phyloP scores from a whole-genome alignment of 2,888 invertebrate genomes.

The Aromia moschata region DNA sequence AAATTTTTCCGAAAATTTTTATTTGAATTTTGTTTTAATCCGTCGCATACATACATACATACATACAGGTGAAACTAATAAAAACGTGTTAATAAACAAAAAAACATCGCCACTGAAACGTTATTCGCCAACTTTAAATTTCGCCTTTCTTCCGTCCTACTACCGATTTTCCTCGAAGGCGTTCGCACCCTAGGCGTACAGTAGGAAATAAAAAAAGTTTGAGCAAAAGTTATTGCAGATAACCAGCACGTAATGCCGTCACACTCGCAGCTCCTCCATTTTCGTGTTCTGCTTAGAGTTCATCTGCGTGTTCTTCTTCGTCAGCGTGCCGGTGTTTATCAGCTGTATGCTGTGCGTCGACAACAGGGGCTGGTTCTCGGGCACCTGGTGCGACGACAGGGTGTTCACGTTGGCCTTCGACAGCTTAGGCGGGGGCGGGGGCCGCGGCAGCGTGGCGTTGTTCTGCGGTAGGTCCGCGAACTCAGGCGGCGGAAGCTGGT shows the following conservation, averaged over 20 bases:
- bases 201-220: constrained; percentile 41
- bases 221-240: constrained; percentile 51
- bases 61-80: no score
- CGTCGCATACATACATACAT: no score
- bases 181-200: constrained; percentile 14
- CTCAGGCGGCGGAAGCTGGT: constrained; percentile 83
- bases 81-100: no score
- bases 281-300: constrained; percentile 69
- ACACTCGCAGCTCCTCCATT: constrained; percentile 87
- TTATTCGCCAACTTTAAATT: not conserved
- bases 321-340: constrained; percentile 79
- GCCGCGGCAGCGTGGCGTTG: constrained; percentile 74
- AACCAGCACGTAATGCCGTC: constrained; percentile 66
- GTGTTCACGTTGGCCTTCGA: constrained; percentile 70
- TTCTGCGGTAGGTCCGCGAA: constrained; percentile 83
- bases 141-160: no score
- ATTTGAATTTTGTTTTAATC: no score
- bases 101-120: constrained; percentile 1
- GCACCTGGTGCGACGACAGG: constrained; percentile 65
- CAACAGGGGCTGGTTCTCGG: constrained; percentile 75
- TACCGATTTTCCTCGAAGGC: not conserved
- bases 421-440: constrained; percentile 79
- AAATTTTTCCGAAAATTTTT: no score
- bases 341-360: constrained; percentile 82
- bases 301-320: constrained; percentile 77